phyloP scores from a whole-genome alignment of 2,113 vertebrate species.

The Mellivora capensis region DNA sequence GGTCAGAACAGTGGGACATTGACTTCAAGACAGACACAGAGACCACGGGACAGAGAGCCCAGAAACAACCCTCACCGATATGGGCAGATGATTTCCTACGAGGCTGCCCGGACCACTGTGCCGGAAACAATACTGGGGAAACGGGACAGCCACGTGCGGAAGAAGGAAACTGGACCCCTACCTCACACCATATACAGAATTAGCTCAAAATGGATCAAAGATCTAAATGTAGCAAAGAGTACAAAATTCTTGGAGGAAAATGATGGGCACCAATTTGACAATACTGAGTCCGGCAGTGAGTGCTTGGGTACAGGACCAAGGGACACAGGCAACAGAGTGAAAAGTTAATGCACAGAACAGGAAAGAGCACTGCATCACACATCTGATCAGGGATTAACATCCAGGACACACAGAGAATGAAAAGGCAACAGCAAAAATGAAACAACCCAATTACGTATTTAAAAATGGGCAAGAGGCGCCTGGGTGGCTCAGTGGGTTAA shows the following conservation, averaged over 20 bases:
- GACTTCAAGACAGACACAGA: not conserved
- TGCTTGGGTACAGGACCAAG: not conserved
- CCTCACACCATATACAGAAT: not conserved
- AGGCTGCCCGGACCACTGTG: not conserved
- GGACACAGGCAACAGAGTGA: not conserved
- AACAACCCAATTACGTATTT: not conserved
- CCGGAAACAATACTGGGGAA: not conserved
- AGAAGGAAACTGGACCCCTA: fast-evolving
- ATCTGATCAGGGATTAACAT: no score
- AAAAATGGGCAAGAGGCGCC: no score
- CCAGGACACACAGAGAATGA: not conserved
- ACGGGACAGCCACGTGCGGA: fast-evolving
- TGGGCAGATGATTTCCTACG: fast-evolving
- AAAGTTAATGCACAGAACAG: not conserved
- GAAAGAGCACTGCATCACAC: no score
- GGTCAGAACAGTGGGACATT: fast-evolving
- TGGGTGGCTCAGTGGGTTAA: no score
- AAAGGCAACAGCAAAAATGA: not conserved
- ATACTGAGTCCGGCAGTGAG: not conserved
- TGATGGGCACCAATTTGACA: not conserved
- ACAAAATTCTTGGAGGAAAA: not conserved
- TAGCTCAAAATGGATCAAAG: not conserved
- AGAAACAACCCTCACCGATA: fast-evolving
- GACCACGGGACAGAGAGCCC: fast-evolving
- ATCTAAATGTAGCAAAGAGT: no score